phyloP scores from a whole-genome alignment of 1,140 invertebrate genomes.

The Drosophila melanica region DNA sequence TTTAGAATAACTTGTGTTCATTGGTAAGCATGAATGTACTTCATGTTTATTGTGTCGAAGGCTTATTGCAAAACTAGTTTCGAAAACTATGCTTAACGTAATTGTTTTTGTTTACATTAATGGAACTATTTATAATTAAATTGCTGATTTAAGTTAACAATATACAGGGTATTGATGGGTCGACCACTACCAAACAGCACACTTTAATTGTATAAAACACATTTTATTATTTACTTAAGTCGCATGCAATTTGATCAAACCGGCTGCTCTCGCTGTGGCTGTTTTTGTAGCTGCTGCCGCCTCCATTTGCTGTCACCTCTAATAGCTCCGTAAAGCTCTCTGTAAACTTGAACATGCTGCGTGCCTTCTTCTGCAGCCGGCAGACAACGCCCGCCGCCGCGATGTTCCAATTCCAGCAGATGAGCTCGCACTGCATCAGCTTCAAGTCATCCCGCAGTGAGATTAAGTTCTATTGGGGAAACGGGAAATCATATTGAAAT shows the following conservation, averaged over 20 bases:
- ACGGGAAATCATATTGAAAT: background rate
- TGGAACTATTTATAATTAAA: background rate
- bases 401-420: constrained; percentile 82
- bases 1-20: too few relatives aligned
- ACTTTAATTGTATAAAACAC: constrained; percentile 37
- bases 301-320: constrained; percentile 34
- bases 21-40: too few relatives aligned
- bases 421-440: constrained; percentile 62
- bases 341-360: constrained; percentile 68
- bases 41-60: too few relatives aligned
- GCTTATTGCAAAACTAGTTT: too few relatives aligned
- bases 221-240: constrained; percentile 37
- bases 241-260: constrained; percentile 25
- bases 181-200: background rate
- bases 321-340: constrained; percentile 63
- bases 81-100: too few relatives aligned
- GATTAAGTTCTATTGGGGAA: constrained; percentile 62
- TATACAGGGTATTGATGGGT: constrained; percentile 5
- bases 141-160: background rate
- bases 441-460: constrained; percentile 70
- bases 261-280: constrained; percentile 16
- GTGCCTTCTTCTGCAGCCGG: constrained; percentile 64
- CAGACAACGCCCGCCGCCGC: constrained; percentile 75
- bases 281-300: background rate
- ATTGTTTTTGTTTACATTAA: background rate